phyloP scores from a whole-genome alignment of 1,140 invertebrate genomes.

The Stegodyphus mimosarum region DNA sequence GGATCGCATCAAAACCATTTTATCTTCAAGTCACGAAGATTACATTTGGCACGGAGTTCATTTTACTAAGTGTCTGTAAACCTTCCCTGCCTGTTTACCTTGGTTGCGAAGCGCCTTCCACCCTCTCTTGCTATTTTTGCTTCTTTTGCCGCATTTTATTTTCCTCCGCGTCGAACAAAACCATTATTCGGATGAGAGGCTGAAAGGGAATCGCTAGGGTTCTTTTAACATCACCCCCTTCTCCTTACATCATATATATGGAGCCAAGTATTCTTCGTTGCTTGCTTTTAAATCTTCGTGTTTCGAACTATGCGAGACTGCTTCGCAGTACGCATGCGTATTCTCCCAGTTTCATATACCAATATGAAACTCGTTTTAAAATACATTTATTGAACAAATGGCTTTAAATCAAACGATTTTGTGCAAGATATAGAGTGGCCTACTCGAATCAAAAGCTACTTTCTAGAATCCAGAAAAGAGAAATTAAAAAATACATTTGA shows the following conservation, averaged over 20 bases:
- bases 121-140: background rate
- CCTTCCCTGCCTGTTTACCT: slow-evolving; percentile 34
- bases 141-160: background rate
- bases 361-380: too few relatives aligned
- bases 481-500: too few relatives aligned
- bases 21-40: slow-evolving; percentile 58
- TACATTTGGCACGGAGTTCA: slow-evolving; percentile 57
- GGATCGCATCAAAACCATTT: slow-evolving; percentile 52
- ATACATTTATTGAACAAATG: too few relatives aligned
- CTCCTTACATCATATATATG: background rate
- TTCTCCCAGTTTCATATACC: too few relatives aligned
- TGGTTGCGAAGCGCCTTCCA: background rate
- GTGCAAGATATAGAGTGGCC: too few relatives aligned
- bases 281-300: too few relatives aligned
- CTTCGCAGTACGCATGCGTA: too few relatives aligned
- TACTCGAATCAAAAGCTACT: too few relatives aligned
- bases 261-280: too few relatives aligned
- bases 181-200: slow-evolving; percentile 48
- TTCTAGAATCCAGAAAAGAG: too few relatives aligned
- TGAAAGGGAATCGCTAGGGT: background rate
- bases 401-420: too few relatives aligned
- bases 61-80: slow-evolving; percentile 61
- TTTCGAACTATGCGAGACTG: too few relatives aligned
- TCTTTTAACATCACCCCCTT: background rate
- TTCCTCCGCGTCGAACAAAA: slow-evolving; percentile 1